Evolutionary conservation across 2,888 invertebrate species (phyloP), one percentile per base, ranked within the genome.

Genomic region (Phyto melanocephala): DNA sequence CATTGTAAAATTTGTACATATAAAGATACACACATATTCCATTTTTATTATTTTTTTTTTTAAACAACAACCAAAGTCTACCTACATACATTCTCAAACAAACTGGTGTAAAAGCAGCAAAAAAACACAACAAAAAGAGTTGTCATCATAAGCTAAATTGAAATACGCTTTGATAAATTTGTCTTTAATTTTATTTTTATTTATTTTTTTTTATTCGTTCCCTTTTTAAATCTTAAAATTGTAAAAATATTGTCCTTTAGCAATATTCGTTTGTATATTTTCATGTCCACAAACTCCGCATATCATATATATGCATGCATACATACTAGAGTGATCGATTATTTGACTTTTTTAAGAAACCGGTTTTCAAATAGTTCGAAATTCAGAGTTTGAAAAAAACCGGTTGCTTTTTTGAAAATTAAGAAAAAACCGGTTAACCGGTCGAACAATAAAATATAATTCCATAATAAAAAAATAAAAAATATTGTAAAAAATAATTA

Each of bases 111-210:
- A 28, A 28, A 6, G 4, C 28, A 28, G 6, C 28, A 28, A 28
- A 28, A 28, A 28, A 28, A 28, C 4, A 45, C 1, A 63, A 63
- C n/a, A 40, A 76, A 76, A 68, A 68, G 28, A 68, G 52, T 70
- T 77, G 67, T 80, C 74, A 68, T 80, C 67, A 47, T 60, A 60
- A 74, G 52, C 52, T 62, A 62, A 67, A 80, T 74, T 62, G 47
- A 74, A 74, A 67, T 58, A 52, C 37, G 52, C 35, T 74, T 67
- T 74, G 60, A 74, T 62, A 74, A 60, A 60, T 67, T 71, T 71
- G 65, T 75, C 28, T 60, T 50, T 47, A 3, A 63, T 17, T 47
- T 22, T n/a, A 24, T 71, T 45, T 70, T 40, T 58, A 28, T 37
- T 37, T 47, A 17, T 35, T 42, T 52, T 33, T 8, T 40, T 15